Conservation (phyloP, 2,113 vertebrate genomes). For the Eubucco bourcierii region DNA sequence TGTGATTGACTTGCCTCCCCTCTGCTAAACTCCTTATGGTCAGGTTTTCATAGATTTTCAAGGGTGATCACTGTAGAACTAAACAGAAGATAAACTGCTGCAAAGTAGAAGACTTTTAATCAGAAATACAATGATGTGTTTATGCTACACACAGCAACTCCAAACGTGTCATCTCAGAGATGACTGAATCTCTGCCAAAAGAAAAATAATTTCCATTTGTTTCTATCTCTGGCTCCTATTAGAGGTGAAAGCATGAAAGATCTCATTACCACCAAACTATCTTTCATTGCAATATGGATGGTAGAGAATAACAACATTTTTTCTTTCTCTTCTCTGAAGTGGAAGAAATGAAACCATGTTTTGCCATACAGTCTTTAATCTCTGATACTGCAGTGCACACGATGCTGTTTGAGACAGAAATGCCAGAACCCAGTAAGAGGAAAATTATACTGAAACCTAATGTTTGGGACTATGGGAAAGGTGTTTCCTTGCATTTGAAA, state of each 20-base stretch:
- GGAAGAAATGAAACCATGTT: background rate
- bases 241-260: background rate
- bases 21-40: background rate
- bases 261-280: background rate
- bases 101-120: background rate
- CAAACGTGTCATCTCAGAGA: background rate
- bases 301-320: background rate
- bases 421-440: background rate
- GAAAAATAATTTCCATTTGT: background rate
- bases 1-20: background rate
- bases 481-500: background rate
- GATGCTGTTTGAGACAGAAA: background rate
- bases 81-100: background rate
- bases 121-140: background rate
- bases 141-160: background rate
- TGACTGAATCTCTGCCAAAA: background rate
- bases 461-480: background rate
- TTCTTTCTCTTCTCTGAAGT: background rate
- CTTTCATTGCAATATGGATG: background rate
- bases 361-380: slow-evolving; percentile 1
- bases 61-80: background rate
- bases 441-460: background rate
- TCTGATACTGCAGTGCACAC: background rate
- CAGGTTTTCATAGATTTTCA: background rate
- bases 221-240: background rate